These are phyloP conservation scores for Myotis findleyi DNA, from an alignment of 2,797 vertebrate genomes.

Conservation along the genomic window DNA sequence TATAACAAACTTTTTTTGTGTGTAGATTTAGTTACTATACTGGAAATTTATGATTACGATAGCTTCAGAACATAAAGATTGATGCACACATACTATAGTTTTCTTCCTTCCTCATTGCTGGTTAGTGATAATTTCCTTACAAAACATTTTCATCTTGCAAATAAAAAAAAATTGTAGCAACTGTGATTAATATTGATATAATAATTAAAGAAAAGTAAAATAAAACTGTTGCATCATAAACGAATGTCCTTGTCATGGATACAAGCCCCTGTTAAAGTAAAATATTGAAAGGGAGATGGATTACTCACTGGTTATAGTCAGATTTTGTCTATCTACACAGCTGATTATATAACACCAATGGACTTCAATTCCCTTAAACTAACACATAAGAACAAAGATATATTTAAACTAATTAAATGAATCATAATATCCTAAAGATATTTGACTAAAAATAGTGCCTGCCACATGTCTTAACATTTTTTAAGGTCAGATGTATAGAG, in stretches of 20 bases:
- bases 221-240: background rate
- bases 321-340: background rate
- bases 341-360: background rate
- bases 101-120: background rate
- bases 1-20: background rate
- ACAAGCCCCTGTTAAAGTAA: background rate
- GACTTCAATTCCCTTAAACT: background rate
- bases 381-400: background rate
- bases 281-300: background rate
- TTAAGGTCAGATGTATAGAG: background rate
- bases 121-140: background rate
- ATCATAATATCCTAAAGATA: background rate
- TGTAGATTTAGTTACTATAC: background rate
- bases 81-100: background rate
- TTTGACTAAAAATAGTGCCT: background rate
- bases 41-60: background rate
- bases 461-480: background rate
- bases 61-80: background rate
- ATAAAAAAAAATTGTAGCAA: background rate
- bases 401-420: background rate
- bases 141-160: background rate
- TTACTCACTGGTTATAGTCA: background rate
- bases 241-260: background rate
- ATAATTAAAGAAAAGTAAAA: slow-evolving; percentile 13
- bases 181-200: background rate